phyloP scores from a whole-genome alignment of 2,888 invertebrate species.

The Sphaerophoria rueppellii region DNA sequence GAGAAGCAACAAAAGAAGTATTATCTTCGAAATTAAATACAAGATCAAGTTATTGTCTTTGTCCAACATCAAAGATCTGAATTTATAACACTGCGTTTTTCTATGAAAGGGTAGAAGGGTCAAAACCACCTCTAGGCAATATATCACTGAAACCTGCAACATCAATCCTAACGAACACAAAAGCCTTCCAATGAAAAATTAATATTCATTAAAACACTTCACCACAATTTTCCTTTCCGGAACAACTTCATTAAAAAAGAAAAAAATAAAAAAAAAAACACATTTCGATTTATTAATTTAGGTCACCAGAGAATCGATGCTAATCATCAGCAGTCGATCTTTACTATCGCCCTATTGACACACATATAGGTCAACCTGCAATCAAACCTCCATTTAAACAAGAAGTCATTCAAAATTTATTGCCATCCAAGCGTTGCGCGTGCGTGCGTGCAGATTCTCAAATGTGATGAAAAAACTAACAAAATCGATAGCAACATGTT shows the following conservation, averaged over 20 bases:
- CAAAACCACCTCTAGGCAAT: too few species aligned
- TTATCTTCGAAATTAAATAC: too few species aligned
- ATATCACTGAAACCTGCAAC: too few species aligned
- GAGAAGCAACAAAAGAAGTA: too few species aligned
- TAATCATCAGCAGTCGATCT: constrained; percentile 32
- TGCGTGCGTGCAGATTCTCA: constrained; percentile 65
- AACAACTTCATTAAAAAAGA: constrained; percentile 8
- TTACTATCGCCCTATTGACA: constrained; percentile 51
- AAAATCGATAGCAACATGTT: constrained; percentile 22
- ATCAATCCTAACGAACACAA: too few species aligned
- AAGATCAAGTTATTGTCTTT: too few species aligned
- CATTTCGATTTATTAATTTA: not conserved
- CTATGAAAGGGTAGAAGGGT: too few species aligned
- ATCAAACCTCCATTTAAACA: constrained; percentile 36
- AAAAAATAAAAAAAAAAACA: not conserved
- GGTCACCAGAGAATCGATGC: constrained; percentile 33
- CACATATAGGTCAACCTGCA: constrained; percentile 21
- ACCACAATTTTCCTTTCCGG: too few species aligned
- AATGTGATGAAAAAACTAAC: constrained; percentile 15
- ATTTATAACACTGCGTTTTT: too few species aligned
- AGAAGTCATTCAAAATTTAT: constrained; percentile 30
- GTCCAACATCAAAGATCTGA: too few species aligned
- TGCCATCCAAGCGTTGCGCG: constrained; percentile 29
- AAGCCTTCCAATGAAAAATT: too few species aligned
- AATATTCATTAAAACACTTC: too few species aligned